phyloP scores from a whole-genome alignment of 2,113 vertebrate species.

The Ptyas mucosa region DNA sequence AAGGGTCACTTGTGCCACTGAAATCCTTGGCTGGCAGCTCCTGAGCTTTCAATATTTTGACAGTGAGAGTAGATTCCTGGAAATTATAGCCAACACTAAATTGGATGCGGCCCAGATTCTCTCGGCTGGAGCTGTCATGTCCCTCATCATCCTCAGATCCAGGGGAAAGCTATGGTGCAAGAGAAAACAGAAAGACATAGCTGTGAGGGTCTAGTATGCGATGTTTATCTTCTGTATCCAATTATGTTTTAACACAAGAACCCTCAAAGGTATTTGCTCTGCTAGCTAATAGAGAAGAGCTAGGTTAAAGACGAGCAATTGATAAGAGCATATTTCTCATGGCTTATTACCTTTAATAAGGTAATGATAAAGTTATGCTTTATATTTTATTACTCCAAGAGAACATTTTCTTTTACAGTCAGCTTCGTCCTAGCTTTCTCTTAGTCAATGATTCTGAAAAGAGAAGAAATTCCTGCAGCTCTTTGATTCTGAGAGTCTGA shows the following conservation, averaged over 20 bases:
- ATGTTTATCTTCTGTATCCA: not conserved
- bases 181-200: not conserved
- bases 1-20: constrained; percentile 96
- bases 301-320: not conserved
- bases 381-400: not conserved
- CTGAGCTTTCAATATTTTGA: constrained; percentile 95
- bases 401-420: not conserved
- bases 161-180: constrained; percentile 79
- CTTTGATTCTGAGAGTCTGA: not conserved
- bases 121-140: constrained; percentile 85
- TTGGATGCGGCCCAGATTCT: constrained; percentile 97
- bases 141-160: constrained; percentile 92
- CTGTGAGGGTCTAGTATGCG: accelerated
- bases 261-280: not conserved
- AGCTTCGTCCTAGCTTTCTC: not conserved
- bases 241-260: not conserved
- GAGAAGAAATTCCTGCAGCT: not conserved
- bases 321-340: not conserved
- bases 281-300: not conserved
- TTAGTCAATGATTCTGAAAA: not conserved
- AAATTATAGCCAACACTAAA: constrained; percentile 99
- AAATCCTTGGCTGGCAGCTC: constrained; percentile 98
- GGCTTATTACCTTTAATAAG: not conserved
- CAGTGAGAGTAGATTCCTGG: constrained; percentile 95
- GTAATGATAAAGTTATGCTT: not conserved